A percentile compares a stretch with the other conserved stretches of the same genome.
phyloP scores from a whole-genome alignment of 2,113 vertebrate species.

The Zosterops lateralis region DNA sequence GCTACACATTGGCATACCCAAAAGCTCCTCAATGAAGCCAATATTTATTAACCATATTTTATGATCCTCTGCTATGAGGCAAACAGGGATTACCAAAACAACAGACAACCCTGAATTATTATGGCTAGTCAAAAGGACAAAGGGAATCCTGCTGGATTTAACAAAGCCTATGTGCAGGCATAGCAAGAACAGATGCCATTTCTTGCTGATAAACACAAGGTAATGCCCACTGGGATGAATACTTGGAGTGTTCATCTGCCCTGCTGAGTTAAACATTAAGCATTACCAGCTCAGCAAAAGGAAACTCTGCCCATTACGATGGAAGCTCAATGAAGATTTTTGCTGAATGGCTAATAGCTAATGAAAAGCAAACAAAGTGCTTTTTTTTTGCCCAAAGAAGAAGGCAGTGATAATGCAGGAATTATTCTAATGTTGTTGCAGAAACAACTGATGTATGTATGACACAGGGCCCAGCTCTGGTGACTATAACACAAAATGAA shows the following conservation, averaged over 20 bases:
- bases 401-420: not conserved
- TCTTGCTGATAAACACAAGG: slow-evolving; percentile 29
- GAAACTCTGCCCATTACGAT: not conserved
- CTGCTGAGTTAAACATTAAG: slow-evolving; percentile 4
- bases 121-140: not conserved
- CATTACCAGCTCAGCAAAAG: not conserved
- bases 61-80: not conserved
- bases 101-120: not conserved
- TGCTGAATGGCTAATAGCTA: not conserved
- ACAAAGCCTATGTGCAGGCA: not conserved
- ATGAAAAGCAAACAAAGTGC: slow-evolving; percentile 5
- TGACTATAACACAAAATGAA: not conserved
- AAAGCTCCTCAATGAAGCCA: not conserved
- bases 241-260: not conserved
- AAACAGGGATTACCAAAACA: not conserved
- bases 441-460: not conserved
- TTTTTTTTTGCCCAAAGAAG: not conserved
- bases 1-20: not conserved
- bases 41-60: not conserved
- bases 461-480: not conserved
- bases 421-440: not conserved
- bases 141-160: slow-evolving; percentile 20
- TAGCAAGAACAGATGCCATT: slow-evolving; percentile 13
- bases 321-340: slow-evolving; percentile 1
- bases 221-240: slow-evolving; percentile 15